Conservation (phyloP, 1,140 invertebrate genomes). For the Pteromalus puparum region DNA sequence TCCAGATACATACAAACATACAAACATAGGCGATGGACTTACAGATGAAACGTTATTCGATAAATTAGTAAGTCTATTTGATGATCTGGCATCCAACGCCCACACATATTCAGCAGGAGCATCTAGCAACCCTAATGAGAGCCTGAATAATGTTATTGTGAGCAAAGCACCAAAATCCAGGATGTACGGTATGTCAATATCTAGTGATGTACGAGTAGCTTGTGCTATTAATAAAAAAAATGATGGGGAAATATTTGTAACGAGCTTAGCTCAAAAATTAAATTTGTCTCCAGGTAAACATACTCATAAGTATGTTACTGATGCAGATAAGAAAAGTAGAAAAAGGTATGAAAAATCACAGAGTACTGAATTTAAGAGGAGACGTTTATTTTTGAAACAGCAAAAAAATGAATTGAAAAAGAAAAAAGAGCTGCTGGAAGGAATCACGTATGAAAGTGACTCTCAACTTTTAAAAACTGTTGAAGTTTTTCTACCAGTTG, state of each 20-base stretch:
- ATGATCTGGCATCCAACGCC: constrained; percentile 30
- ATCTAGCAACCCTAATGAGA: constrained; percentile 52
- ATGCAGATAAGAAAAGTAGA: neutral
- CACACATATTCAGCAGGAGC: constrained; percentile 32
- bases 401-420: constrained; percentile 24
- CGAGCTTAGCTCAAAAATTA: constrained; percentile 26
- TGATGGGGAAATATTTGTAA: constrained; percentile 46
- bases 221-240: constrained; percentile 50
- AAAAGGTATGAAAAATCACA: constrained; percentile 3
- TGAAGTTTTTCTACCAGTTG: neutral
- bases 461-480: neutral
- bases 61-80: constrained; percentile 19
- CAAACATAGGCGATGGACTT: constrained; percentile 50
- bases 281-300: constrained; percentile 33
- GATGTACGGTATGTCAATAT: constrained; percentile 26
- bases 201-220: constrained; percentile 42
- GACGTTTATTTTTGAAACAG: constrained; percentile 2
- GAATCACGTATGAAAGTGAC: constrained; percentile 33
- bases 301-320: neutral
- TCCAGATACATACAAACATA: constrained; percentile 46
- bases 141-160: constrained; percentile 47
- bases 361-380: constrained; percentile 18
- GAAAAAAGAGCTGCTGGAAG: constrained; percentile 9
- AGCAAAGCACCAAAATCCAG: constrained; percentile 52
- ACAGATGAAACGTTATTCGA: constrained; percentile 21